Evolutionary conservation across 2,113 vertebrate species (phyloP), one percentile per base, ranked within the genome.

Genomic region (Zonotrichia leucophrys): DNA sequence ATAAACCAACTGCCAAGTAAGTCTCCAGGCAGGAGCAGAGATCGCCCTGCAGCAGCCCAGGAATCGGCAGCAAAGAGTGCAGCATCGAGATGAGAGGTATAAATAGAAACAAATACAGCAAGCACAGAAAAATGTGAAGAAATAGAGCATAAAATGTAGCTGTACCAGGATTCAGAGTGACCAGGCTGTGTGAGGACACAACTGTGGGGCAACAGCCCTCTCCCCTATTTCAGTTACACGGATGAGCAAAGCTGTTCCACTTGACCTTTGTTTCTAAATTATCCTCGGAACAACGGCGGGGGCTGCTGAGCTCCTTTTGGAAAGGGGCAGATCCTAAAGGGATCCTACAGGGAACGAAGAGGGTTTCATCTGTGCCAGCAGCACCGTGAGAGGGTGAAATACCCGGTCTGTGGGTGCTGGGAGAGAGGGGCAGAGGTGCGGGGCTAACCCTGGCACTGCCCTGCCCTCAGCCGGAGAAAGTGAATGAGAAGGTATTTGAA

Each of bases 191-290:
- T 14, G 75, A 37, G 62, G 18, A 42, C 15, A n/a, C 53, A 41
- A 2, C 46, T 62, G 23, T 69, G 94, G 75, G 77, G 92, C 23
- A 62, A 73, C 62, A 95, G 82, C 84, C 89, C 94, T 92, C 83
- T 95, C 84, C 95, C 91, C 87, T 49, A 23, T 87, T 90, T 85
- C 75, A 2, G 69, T 58, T 20, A 23, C 77, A 49, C 33, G 81
- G 91, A 21, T 46, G 77, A 94, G 85, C 88, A 82, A 69, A 88
- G 94, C 91, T 56, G 11, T 67, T 81, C 4, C 92, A 94, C 92
- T 91, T 95, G 94, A 95, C 93, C 95, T 96, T 83, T 95, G 77
- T 22, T 87, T 85, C 93, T 30, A 49, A 87, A 95, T 80, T n/a
- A 55, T 15, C 92, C 64, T 91, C 46, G 55, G 77, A 81, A 76